Conservation (phyloP, 2,888 invertebrate species). For the Oscheius myriophilus region DNA sequence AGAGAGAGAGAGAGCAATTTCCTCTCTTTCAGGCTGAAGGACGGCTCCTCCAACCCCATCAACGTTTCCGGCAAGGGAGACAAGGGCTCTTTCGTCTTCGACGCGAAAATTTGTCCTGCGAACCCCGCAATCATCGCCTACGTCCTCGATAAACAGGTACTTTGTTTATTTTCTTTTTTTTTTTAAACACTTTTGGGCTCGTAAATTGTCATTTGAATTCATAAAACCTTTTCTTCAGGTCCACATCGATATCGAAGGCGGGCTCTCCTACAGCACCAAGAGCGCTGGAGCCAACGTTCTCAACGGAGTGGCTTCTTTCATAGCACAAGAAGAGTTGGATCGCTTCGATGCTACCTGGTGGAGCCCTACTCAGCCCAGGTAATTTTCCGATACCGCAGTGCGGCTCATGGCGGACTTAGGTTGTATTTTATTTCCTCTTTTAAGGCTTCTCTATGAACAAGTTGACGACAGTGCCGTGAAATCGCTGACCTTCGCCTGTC, state of each 20-base stretch:
- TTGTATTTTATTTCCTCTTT: not conserved
- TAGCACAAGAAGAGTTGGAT: conserved; percentile 97
- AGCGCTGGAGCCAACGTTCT: conserved; percentile 26
- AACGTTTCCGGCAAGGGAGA: not conserved
- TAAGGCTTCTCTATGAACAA: conserved; percentile 75
- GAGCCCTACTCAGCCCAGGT: conserved; percentile 79
- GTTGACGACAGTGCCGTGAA: conserved; percentile 83
- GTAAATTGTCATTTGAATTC: not conserved
- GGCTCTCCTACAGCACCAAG: conserved; percentile 30
- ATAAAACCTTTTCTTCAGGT: conserved; percentile 23
- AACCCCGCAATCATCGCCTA: conserved; percentile 35
- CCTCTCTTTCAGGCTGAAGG: not conserved
- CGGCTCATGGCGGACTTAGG: not conserved
- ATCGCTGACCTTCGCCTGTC: conserved; percentile 78
- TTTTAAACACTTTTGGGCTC: not conserved
- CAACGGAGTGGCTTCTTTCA: conserved; percentile 91
- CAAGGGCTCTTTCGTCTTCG: conserved; percentile 30
- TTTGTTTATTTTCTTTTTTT: not conserved
- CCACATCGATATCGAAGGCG: conserved; percentile 34
- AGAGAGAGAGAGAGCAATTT: not conserved
- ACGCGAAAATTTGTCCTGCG: conserved; percentile 38
- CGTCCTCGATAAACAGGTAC: conserved; percentile 40
- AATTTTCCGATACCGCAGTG: not conserved
- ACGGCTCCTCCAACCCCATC: not conserved
- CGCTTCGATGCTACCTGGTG: conserved; percentile 98